Conservation (phyloP, 2,113 vertebrate species). For the Engraulis encrasicolus region DNA sequence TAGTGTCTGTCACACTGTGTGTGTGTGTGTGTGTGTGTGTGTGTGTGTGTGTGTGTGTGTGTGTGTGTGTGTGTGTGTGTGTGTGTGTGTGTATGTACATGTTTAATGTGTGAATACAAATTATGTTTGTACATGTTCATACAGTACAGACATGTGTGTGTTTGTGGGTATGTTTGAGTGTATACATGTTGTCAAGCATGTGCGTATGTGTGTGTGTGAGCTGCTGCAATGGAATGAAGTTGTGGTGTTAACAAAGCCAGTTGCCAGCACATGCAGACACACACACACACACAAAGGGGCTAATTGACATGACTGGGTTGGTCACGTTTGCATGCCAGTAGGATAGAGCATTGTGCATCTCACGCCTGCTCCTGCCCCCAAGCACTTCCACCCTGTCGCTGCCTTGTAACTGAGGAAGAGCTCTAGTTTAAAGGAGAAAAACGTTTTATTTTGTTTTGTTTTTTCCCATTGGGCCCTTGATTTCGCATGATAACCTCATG, state of each 20-base stretch:
- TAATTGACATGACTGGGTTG: conserved; percentile 51
- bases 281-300: conserved; percentile 31
- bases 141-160: no score
- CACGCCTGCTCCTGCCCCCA: conserved; percentile 56
- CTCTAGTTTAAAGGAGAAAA: no score
- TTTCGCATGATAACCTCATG: no score
- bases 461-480: no score
- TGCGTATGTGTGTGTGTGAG: background rate
- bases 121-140: no score
- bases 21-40: conserved; percentile 1
- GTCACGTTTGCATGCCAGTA: conserved; percentile 6
- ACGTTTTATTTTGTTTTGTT: no score
- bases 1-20: conserved; percentile 1
- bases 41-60: background rate
- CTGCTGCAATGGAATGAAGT: background rate
- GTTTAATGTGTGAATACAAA: no score
- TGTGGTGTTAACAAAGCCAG: background rate
- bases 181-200: no score
- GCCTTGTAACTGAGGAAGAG: conserved; percentile 72
- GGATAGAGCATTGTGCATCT: conserved; percentile 55
- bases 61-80: background rate
- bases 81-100: background rate
- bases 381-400: conserved; percentile 68
- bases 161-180: conserved; percentile 16
- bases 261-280: background rate